Evolutionary conservation across 2,888 invertebrate species (phyloP).

Genomic region (Malacosoma neustria): DNA sequence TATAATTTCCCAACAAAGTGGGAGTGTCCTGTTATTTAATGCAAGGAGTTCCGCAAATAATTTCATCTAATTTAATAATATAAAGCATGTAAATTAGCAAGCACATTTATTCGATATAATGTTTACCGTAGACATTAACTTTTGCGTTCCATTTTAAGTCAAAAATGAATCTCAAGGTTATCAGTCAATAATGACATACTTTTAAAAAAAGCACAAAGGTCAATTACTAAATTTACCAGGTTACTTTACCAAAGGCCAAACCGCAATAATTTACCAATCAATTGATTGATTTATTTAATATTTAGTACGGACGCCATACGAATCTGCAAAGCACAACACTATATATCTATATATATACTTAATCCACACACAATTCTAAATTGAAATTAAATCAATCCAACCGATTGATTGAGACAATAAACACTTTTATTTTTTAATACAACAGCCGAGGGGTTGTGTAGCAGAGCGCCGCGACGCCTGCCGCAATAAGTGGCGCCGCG

Average conservation of each 20-base stretch:
- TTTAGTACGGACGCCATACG: constrained; percentile 44
- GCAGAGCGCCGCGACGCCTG: constrained; percentile 53
- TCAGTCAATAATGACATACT: no score
- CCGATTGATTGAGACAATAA: constrained; percentile 9
- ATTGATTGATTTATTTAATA: constrained; percentile 11
- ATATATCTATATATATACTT: constrained; percentile 60
- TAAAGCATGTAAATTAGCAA: no score
- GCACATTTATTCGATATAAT: no score
- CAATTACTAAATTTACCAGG: background rate
- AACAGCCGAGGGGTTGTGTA: constrained; percentile 32
- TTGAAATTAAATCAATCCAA: no score
- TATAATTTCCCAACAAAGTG: no score
- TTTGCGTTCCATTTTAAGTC: no score
- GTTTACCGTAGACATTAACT: no score
- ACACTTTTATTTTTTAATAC: constrained; percentile 19
- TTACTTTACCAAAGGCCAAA: background rate
- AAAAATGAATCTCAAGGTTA: no score
- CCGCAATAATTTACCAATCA: background rate
- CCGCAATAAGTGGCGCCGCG: constrained; percentile 66
- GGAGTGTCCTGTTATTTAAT: no score
- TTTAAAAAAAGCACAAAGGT: background rate
- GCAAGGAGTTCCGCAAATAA: no score
- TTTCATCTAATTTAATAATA: no score
- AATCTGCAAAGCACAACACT: constrained; percentile 49
- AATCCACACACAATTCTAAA: constrained; percentile 25